phyloP scores from a whole-genome alignment of 1,140 invertebrate genomes.

The Myzus persicae region DNA sequence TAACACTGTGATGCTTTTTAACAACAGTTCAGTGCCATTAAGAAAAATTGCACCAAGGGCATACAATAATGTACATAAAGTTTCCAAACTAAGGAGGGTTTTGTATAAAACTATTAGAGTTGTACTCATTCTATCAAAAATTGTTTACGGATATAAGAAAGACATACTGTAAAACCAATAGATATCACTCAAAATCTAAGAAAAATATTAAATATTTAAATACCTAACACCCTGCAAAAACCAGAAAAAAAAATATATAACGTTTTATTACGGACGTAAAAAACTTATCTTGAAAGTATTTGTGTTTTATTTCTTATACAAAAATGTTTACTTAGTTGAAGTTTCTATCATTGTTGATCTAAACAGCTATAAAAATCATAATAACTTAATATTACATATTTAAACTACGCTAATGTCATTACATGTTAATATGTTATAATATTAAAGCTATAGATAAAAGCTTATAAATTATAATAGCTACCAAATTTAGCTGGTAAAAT shows the following conservation, averaged over 20 bases:
- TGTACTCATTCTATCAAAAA: background rate
- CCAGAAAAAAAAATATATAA: background rate
- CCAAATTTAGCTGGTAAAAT: background rate
- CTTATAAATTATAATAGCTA: background rate
- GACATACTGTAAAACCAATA: background rate
- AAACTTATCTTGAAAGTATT: background rate
- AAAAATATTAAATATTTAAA: conserved; percentile 6
- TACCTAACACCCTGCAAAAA: background rate
- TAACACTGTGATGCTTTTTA: background rate
- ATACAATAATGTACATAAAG: background rate
- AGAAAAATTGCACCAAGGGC: background rate
- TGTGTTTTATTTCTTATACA: background rate
- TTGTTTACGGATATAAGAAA: background rate
- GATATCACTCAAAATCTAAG: background rate
- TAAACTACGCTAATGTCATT: background rate
- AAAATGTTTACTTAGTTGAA: background rate
- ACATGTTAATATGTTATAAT: background rate
- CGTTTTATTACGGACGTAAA: background rate
- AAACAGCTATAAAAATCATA: background rate
- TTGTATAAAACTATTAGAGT: background rate
- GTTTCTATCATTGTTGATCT: background rate
- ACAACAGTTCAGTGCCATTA: background rate
- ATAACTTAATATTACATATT: background rate
- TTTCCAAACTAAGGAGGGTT: background rate
- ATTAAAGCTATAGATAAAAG: background rate